Conservation (phyloP, 2,113 vertebrate genomes). For the Periophthalmus modestus region DNA sequence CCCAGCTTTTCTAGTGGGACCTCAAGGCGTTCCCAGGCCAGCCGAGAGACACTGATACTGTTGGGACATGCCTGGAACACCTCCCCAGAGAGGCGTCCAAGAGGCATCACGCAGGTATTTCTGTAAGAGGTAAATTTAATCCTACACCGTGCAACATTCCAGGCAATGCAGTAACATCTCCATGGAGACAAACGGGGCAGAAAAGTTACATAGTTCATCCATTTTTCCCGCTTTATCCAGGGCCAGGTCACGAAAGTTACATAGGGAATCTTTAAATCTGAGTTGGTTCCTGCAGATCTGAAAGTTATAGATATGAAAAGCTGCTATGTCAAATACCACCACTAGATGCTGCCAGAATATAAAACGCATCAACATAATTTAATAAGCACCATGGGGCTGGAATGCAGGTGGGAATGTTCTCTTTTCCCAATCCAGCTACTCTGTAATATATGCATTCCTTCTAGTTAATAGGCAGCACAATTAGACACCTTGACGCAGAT, state of each 20-base stretch:
- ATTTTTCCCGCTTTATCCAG: no score
- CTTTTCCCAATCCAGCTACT: conserved; percentile 7
- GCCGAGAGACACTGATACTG: no score
- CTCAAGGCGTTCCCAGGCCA: no score
- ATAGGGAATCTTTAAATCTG: neutral
- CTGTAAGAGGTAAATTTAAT: no score
- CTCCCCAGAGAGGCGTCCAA: no score
- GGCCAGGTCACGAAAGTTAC: no score
- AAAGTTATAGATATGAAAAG: neutral
- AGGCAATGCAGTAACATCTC: neutral
- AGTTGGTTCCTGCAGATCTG: neutral
- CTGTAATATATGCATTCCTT: conserved; percentile 26
- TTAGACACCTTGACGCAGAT: conserved; percentile 33
- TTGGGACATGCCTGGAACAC: no score
- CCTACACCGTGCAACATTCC: neutral
- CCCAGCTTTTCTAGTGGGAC: no score
- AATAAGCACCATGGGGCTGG: conserved; percentile 32
- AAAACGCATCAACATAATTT: conserved; percentile 15
- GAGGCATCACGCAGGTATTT: no score
- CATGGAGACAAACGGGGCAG: no score
- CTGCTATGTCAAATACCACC: neutral
- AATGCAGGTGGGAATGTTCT: conserved; percentile 17
- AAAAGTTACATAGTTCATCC: neutral
- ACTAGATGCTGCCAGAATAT: neutral
- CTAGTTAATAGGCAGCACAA: conserved; percentile 15